Conservation (phyloP, 2,113 vertebrate species). For the Silurus meridionalis region DNA sequence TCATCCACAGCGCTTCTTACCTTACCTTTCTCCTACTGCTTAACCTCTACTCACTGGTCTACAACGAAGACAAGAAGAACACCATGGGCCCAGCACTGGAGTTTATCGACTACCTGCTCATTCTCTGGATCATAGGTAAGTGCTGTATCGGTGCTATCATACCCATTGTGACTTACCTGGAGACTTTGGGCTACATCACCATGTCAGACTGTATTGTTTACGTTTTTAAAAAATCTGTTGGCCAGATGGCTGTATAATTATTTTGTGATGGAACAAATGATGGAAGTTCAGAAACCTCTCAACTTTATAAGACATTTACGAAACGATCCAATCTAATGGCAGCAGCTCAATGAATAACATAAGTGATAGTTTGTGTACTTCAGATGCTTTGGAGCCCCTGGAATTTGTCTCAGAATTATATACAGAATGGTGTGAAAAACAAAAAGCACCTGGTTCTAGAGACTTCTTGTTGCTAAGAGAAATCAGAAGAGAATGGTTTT, state of each 20-base stretch:
- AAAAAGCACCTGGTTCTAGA: too few species aligned
- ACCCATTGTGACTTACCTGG: neutral
- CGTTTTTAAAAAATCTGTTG: neutral
- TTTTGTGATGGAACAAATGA: neutral
- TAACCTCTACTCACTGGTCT: conserved; percentile 97
- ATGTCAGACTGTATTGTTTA: neutral
- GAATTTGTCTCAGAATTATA: too few species aligned
- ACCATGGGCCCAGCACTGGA: conserved; percentile 92
- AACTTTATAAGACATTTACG: neutral
- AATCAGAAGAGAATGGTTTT: too few species aligned
- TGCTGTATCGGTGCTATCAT: neutral
- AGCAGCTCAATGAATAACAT: neutral
- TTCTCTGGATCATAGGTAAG: conserved; percentile 95
- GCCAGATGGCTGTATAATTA: too few species aligned
- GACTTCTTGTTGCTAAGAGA: too few species aligned
- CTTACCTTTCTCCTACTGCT: conserved; percentile 93
- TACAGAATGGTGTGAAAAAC: too few species aligned
- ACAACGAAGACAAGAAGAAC: conserved; percentile 94
- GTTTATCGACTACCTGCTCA: conserved; percentile 94
- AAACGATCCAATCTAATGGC: neutral
- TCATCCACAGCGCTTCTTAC: conserved; percentile 98
- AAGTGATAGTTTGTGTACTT: neutral
- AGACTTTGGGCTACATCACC: neutral
- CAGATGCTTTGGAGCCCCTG: neutral
- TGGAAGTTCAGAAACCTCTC: neutral